A percentile compares a stretch with the other conserved stretches of the same genome.
Conservation (phyloP, 2,888 invertebrate species). For the Orgyia antiqua region DNA sequence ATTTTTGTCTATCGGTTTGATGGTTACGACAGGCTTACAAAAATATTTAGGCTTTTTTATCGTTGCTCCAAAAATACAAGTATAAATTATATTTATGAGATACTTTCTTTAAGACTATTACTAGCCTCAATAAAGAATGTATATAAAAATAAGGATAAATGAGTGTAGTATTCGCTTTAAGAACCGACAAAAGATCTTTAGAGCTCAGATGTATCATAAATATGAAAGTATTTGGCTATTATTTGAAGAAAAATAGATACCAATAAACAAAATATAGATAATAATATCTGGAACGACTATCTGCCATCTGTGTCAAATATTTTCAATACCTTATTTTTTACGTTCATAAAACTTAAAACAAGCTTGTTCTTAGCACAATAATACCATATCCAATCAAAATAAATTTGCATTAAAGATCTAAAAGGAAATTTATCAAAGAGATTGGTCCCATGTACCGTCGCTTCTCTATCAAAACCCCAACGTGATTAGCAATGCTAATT, state of each 20-base stretch:
- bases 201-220: not conserved
- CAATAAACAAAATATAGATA: no score
- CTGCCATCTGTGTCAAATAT: no score
- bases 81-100: conserved; percentile 1
- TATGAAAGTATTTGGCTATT: not conserved
- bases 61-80: not conserved
- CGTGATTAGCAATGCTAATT: conserved; percentile 41
- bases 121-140: not conserved
- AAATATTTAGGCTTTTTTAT: conserved; percentile 8
- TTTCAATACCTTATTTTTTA: no score
- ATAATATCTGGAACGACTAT: no score
- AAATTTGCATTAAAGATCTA: not conserved
- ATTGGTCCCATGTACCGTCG: conserved; percentile 6
- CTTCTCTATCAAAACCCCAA: conserved; percentile 16
- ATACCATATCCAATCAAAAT: no score
- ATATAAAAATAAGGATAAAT: not conserved
- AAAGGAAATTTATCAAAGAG: conserved; percentile 10
- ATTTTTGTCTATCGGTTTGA: conserved; percentile 8
- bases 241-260: not conserved
- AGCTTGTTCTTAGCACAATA: no score
- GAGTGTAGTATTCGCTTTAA: not conserved
- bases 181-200: not conserved
- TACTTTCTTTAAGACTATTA: conserved; percentile 3
- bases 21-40: conserved; percentile 7
- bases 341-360: no score